A percentile compares a stretch with the other conserved stretches of the same genome.
Evolutionary conservation across 2,888 invertebrate genomes (phyloP).

Genomic region (Formica aserva): DNA sequence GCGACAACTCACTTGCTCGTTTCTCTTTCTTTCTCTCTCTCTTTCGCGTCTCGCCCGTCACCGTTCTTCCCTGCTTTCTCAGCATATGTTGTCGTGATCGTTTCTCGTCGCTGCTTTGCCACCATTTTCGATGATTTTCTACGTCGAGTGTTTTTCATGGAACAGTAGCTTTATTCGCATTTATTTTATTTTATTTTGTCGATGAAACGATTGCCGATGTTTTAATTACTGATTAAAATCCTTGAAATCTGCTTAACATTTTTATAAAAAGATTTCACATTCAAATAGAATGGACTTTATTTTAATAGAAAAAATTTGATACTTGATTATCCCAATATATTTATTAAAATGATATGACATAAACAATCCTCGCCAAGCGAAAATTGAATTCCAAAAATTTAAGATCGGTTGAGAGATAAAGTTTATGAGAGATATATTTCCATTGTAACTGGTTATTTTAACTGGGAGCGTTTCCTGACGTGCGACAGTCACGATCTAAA

Average conservation of each 20-base stretch:
- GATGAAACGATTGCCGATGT: background rate
- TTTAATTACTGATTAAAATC: background rate
- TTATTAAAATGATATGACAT: background rate
- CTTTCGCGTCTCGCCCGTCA: background rate
- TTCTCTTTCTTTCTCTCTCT: background rate
- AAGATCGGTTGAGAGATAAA: background rate
- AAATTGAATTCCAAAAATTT: background rate
- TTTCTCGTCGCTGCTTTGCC: constrained; percentile 20
- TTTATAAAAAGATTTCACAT: background rate
- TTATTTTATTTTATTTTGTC: background rate
- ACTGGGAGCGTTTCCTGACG: constrained; percentile 30
- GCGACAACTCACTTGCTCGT: constrained; percentile 76
- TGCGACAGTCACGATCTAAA: constrained; percentile 33
- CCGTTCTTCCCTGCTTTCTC: constrained; percentile 7
- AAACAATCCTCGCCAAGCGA: background rate
- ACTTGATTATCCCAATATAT: background rate
- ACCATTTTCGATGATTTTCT: background rate
- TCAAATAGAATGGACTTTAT: background rate
- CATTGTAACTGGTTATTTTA: constrained; percentile 30
- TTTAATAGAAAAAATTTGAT: background rate
- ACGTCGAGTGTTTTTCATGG: background rate
- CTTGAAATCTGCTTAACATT: background rate
- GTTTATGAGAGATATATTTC: background rate
- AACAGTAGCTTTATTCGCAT: background rate
- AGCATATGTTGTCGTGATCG: background rate